Conservation (phyloP, 2,888 invertebrate genomes). For the Brachypalpus laphriformis region DNA sequence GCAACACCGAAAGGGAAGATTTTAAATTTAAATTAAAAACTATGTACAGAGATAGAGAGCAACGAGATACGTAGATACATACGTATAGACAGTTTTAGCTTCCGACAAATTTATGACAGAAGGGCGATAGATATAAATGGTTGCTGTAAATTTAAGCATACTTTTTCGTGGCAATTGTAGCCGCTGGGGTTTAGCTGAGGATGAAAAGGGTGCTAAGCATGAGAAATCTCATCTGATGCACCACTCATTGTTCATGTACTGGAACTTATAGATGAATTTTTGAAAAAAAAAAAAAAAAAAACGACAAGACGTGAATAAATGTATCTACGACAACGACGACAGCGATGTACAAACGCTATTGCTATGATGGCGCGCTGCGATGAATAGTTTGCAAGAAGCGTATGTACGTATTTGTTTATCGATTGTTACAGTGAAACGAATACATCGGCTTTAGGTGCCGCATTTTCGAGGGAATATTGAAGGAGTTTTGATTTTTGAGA, state of each 20-base stretch:
- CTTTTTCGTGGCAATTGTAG: conserved; percentile 47
- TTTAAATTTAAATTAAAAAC: conserved; percentile 69
- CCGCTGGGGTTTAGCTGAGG: conserved; percentile 26
- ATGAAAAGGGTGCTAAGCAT: conserved; percentile 40
- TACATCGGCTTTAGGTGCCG: neutral
- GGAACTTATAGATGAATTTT: neutral
- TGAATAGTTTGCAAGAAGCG: conserved; percentile 20
- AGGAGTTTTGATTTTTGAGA: conserved; percentile 11
- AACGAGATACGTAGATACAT: neutral
- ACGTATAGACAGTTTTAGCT: conserved; percentile 33
- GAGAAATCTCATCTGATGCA: conserved; percentile 11
- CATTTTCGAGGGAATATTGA: conserved; percentile 6
- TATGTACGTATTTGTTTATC: conserved; percentile 20
- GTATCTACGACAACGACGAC: too few relatives aligned
- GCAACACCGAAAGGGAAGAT: conserved; percentile 44
- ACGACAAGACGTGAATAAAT: neutral
- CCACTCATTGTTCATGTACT: neutral
- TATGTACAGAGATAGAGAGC: conserved; percentile 31
- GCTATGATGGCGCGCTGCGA: conserved; percentile 2
- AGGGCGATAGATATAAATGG: conserved; percentile 61
- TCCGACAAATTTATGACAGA: conserved; percentile 64
- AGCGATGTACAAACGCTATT: neutral
- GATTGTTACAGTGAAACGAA: conserved; percentile 2
- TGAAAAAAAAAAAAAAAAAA: neutral
- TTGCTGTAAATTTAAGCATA: conserved; percentile 55